Conservation (phyloP, 2,797 vertebrate genomes). For the Catharus ustulatus region DNA sequence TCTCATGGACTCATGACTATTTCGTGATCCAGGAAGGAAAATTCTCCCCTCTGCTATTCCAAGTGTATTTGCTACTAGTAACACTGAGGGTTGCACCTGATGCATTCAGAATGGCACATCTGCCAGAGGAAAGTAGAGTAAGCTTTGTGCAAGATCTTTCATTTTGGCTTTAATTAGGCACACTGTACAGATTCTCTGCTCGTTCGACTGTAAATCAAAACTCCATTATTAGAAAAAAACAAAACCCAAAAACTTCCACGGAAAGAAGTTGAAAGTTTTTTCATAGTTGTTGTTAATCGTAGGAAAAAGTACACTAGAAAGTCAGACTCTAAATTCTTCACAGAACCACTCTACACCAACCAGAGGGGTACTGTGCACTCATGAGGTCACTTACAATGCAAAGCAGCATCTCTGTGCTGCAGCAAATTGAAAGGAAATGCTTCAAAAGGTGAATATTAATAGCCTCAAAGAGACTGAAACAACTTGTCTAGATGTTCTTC, state of each 20-base stretch:
- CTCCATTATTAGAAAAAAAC: not conserved
- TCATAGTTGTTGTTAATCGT: not conserved
- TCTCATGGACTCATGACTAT: not conserved
- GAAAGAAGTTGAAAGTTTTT: not conserved
- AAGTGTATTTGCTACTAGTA: not conserved
- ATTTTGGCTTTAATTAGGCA: not conserved
- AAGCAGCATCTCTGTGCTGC: not conserved
- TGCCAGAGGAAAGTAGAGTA: not conserved
- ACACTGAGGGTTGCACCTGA: not conserved
- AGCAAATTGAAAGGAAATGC: not conserved
- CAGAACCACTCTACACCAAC: not conserved
- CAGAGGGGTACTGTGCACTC: not conserved
- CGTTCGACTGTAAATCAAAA: not conserved
- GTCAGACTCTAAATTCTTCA: not conserved
- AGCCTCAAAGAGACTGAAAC: not conserved
- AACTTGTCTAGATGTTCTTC: not conserved
- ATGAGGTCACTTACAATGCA: not conserved
- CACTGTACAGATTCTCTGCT: not conserved
- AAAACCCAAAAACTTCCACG: not conserved
- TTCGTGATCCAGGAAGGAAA: not conserved
- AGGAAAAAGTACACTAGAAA: not conserved
- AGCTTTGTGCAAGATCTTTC: not conserved
- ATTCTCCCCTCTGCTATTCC: not conserved
- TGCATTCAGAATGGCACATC: not conserved
- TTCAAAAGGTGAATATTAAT: not conserved